Evolutionary conservation across 2,888 invertebrate species (phyloP).

Genomic region (Trichopria drosophilae): DNA sequence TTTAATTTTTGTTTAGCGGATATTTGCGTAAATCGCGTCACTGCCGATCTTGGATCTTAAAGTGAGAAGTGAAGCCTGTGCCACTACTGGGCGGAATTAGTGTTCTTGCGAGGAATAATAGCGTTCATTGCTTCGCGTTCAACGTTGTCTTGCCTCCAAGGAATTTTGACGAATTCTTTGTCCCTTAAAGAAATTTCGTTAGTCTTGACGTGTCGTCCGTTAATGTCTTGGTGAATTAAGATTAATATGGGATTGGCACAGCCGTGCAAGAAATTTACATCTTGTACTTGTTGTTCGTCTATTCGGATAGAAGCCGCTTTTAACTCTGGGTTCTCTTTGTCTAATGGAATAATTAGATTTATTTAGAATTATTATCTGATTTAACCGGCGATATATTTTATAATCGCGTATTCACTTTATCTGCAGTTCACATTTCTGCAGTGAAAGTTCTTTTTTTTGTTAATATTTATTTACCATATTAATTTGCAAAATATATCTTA

Average conservation of each 20-base stretch:
- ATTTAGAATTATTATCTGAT: constrained; percentile 96
- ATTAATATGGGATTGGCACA: constrained; percentile 91
- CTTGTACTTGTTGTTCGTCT: constrained; percentile 85
- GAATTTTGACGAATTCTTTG: constrained; percentile 92
- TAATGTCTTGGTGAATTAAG: constrained; percentile 90
- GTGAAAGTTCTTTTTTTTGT: constrained; percentile 93
- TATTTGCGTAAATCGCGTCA: too few species aligned
- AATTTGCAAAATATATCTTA: too few species aligned
- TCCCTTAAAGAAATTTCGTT: constrained; percentile 92
- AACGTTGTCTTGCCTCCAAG: constrained; percentile 98
- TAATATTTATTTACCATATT: constrained; percentile 95
- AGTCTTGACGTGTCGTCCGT: constrained; percentile 95
- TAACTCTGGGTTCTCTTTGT: constrained; percentile 89
- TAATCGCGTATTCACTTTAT: constrained; percentile 89
- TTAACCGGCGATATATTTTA: too few species aligned
- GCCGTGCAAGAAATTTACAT: constrained; percentile 94
- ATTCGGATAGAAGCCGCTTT: constrained; percentile 84
- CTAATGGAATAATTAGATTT: constrained; percentile 94
- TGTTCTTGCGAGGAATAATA: too few species aligned
- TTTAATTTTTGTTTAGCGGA: too few species aligned
- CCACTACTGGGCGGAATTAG: too few species aligned
- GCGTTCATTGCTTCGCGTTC: constrained; percentile 95
- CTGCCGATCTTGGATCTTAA: too few species aligned
- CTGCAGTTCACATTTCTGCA: too few species aligned
- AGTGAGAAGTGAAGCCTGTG: too few species aligned